Evolutionary conservation across 92 coral and sea anemone species (phyloP), one percentile per base, ranked within the genome.

Genomic region (Palythoa heliodiscus): DNA sequence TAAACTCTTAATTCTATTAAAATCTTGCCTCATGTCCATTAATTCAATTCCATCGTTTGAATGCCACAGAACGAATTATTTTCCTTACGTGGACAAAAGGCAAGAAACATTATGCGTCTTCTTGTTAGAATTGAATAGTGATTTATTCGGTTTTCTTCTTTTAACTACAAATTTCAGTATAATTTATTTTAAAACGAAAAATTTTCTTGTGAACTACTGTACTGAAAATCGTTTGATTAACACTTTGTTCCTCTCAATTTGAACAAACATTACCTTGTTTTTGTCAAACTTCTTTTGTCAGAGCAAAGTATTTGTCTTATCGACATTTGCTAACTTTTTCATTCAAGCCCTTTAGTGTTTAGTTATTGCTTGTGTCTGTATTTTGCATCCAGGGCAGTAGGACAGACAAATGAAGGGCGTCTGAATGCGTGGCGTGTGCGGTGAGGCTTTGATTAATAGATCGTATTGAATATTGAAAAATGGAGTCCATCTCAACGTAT

Each of bases 271-370:
- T 57, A 57, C 55, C 52, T 25, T 54, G 43, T 47, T 22, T 55
- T 19, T 57, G 82, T 29, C 70, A 77, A 77, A 47, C 58, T 40
- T n/a, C 78, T 12, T 75, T 75, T 75, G 64, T 75, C 17, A 22
- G 11, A 20, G 16, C 61, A 22, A 37, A 9, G 60, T 48, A 29
- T 52, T 74, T 74, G 76, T 72, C 72, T 52, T 17, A 22, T 5
- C n/a, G n/a, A 48, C 11, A 74, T 11, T 48, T 11, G 37, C 39
- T 47, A 74, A 13, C 15, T 15, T 47, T 74, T 73, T 71, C 52
- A 17, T 48, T 16, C 61, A 10, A 55, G 19, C 50, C 50, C 50
- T 43, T 43, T 12, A 16, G 19, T 55, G 61, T 55, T 13, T 3
- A 55, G n/a, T 12, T 12, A 55, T 16, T 16, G 61, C 61, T 55